Evolutionary conservation across 1,140 invertebrate genomes (phyloP).

Genomic region (Zaprionus vittiger): DNA sequence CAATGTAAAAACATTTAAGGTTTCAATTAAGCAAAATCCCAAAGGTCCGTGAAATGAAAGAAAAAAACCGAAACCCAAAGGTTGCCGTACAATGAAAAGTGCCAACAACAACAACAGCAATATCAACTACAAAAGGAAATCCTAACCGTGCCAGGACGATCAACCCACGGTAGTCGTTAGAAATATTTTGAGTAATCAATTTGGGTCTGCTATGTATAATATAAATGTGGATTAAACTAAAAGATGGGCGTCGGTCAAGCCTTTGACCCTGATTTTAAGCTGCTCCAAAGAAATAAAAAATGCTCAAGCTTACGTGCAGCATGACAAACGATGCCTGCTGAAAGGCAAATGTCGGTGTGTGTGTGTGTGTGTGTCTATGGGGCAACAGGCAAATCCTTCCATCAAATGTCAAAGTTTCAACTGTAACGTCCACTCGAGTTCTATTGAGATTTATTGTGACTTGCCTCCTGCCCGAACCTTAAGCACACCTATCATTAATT

Average conservation of each 20-base stretch:
- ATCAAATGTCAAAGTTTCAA: constrained; percentile 78
- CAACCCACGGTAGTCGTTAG: constrained; percentile 32
- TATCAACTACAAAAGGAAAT: constrained; percentile 20
- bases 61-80: constrained; percentile 32
- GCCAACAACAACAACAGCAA: constrained; percentile 11
- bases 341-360: background rate
- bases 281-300: constrained; percentile 33
- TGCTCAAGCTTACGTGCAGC: constrained; percentile 62
- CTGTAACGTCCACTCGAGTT: constrained; percentile 74
- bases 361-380: constrained; percentile 1
- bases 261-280: constrained; percentile 28
- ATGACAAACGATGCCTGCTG: constrained; percentile 72
- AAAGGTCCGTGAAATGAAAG: constrained; percentile 54
- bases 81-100: constrained; percentile 30
- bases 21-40: constrained; percentile 80
- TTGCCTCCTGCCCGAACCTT: background rate
- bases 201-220: constrained; percentile 43
- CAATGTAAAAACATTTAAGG: constrained; percentile 81
- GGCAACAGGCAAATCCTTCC: constrained; percentile 65
- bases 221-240: constrained; percentile 20
- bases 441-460: constrained; percentile 78
- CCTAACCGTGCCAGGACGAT: background rate
- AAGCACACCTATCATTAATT: constrained; percentile 67
- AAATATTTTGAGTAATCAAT: constrained; percentile 76
- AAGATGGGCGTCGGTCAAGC: constrained; percentile 23